Percentiles rank a stretch among this genome's conserved stretches.
These are phyloP conservation scores for Heteronetta atricapilla DNA, from an alignment of 2,113 vertebrate species.

Conservation along the genomic window DNA sequence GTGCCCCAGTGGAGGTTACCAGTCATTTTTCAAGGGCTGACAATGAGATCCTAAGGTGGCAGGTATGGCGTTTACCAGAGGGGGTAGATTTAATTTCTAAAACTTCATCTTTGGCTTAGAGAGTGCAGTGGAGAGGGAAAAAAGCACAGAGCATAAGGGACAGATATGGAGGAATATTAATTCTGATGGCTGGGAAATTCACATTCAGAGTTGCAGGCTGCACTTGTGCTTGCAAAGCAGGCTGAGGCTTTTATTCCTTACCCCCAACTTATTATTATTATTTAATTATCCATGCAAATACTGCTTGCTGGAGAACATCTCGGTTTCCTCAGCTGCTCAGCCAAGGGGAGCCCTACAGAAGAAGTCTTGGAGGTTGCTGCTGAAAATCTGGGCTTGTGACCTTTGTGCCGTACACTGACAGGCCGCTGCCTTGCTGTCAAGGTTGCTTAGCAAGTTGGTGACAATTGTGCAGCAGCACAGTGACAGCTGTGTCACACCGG, in stretches of 20 bases:
- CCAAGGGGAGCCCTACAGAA: neutral
- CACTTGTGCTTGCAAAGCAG: neutral
- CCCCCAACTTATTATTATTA: neutral
- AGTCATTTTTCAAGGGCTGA: neutral
- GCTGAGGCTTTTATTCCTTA: neutral
- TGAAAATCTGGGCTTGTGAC: neutral
- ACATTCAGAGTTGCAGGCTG: neutral
- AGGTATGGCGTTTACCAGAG: neutral
- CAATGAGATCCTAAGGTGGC: neutral
- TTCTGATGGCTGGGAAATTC: neutral
- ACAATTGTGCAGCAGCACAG: neutral
- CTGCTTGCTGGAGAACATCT: neutral
- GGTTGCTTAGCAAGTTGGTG: conserved; percentile 12
- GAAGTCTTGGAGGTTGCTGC: neutral
- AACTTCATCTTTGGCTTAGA: neutral
- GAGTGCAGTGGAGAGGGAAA: neutral
- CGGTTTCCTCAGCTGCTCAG: neutral
- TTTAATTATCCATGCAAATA: neutral
- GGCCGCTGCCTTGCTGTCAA: neutral
- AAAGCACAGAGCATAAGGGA: neutral
- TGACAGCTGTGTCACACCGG: conserved; percentile 29
- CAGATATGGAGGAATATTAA: neutral
- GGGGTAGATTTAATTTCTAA: neutral
- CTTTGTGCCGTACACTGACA: neutral
- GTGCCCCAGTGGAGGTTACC: neutral